Percentiles rank a stretch among this genome's conserved stretches.
Evolutionary conservation across 2,113 vertebrate species (phyloP).

Genomic region (Spheniscus mendiculus): DNA sequence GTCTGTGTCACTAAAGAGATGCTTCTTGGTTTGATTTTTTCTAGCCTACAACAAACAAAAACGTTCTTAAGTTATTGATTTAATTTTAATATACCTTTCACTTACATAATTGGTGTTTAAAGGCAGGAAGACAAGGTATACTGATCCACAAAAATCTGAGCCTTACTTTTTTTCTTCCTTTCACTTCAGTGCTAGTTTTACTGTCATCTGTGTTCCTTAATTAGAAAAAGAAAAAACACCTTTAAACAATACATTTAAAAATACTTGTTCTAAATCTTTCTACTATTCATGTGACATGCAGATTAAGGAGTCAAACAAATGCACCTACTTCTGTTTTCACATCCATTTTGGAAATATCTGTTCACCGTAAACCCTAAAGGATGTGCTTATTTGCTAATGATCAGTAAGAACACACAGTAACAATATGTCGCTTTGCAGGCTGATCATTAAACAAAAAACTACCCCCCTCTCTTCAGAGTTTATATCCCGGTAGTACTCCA

Average conservation of each 20-base stretch:
- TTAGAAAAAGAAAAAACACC: constrained; percentile 6
- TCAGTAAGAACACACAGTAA: not conserved
- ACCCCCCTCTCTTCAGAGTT: not conserved
- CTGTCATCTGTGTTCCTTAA: constrained; percentile 42
- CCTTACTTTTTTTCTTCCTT: constrained; percentile 67
- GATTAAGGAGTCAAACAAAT: not conserved
- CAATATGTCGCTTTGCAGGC: not conserved
- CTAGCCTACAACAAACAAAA: constrained; percentile 28
- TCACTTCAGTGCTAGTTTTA: constrained; percentile 32
- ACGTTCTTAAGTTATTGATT: not conserved
- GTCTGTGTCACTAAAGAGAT: constrained; percentile 91
- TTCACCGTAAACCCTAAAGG: not conserved
- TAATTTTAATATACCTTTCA: not conserved
- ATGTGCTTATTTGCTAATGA: not conserved
- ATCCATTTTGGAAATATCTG: not conserved
- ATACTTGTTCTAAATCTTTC: not conserved
- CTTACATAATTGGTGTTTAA: not conserved
- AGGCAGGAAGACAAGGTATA: not conserved
- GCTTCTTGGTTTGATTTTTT: constrained; percentile 73
- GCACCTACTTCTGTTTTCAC: not conserved
- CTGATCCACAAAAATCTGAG: not conserved
- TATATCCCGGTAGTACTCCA: not conserved
- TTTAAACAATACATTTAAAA: not conserved
- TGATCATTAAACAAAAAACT: not conserved
- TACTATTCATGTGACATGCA: not conserved